Evolutionary conservation across 2,797 vertebrate genomes (phyloP).

Genomic region (Sebastiscus albofasciatus): DNA sequence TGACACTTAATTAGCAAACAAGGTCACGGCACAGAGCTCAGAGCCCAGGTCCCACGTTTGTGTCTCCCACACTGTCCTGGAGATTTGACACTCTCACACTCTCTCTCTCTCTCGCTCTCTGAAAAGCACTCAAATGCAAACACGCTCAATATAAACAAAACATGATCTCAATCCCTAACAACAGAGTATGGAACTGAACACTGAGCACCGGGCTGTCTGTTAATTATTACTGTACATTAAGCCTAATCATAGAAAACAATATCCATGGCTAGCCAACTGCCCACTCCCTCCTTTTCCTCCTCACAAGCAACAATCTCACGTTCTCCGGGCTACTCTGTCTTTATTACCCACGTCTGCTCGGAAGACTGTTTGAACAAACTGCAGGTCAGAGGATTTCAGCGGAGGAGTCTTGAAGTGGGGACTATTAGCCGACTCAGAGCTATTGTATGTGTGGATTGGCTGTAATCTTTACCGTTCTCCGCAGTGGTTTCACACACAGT

Average conservation of each 20-base stretch:
- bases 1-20: conserved; percentile 78
- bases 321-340: neutral
- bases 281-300: neutral
- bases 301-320: neutral
- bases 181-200: neutral
- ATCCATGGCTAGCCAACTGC: neutral
- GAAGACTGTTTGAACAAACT: conserved; percentile 23
- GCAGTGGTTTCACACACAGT: conserved; percentile 6
- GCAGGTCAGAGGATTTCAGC: conserved; percentile 11
- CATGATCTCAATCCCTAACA: conserved; percentile 1
- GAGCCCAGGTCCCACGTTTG: conserved; percentile 49
- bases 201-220: neutral
- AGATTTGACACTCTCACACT: conserved; percentile 19
- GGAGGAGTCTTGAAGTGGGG: conserved; percentile 1
- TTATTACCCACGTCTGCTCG: conserved; percentile 10
- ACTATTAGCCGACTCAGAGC: conserved; percentile 23
- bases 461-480: conserved; percentile 33
- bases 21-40: conserved; percentile 58
- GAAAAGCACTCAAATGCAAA: neutral
- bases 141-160: conserved; percentile 26
- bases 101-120: neutral
- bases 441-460: neutral
- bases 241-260: neutral
- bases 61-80: conserved; percentile 33
- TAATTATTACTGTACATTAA: conserved; percentile 13